Evolutionary conservation across 2,888 invertebrate genomes (phyloP), one percentile per base, ranked within the genome.

Genomic region (Imbricaverruca yamaguchii): DNA sequence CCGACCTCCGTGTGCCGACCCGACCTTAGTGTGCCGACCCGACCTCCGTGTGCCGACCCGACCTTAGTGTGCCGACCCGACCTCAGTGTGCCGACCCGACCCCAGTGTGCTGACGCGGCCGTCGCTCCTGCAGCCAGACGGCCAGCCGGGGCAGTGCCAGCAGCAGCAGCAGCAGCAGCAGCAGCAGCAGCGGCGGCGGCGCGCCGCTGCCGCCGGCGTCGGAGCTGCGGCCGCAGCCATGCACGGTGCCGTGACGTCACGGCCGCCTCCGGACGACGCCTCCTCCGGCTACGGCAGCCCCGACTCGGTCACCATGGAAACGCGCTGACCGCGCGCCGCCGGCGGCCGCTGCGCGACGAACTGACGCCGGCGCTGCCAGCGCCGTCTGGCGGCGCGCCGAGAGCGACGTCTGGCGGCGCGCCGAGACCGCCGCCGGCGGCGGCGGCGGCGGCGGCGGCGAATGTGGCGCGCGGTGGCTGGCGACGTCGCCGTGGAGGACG

Each of bases 221-320:
- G 80, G 82, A 25, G 67, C 80, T 12, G 80, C 56, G 82, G 21
- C 53, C 63, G 81, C 83, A 39, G 80, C 78, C 59, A 74, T 80
- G 79, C 57, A 56, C 79, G 25, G 79, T 59, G 23, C 57, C 79
- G 13, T 79, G 79, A 79, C 79, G 25, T n/a, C 79, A 13, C 79
- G 79, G 79, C 81, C 82, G 56, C 82, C 82, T 21, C 83, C 84
- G 59, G 93, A 93, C 85, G 93, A 93, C 87, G 92, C 92, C 55
- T 92, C 92, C 85, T 93, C 92, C 87, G 93, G 93, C 4, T 93
- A 93, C 88, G 93, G 93, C 85, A 93, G 93, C 87, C 93, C 93
- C 57, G 92, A 92, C 87, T 91, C 92, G 21, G 91, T 91, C 85
- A 91, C 91, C 63, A 89, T 89, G 85, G 90, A 90, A 81, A 84